These are phyloP conservation scores for Lamprotornis superbus DNA, from an alignment of 2,113 vertebrate species.

Conservation along the genomic window DNA sequence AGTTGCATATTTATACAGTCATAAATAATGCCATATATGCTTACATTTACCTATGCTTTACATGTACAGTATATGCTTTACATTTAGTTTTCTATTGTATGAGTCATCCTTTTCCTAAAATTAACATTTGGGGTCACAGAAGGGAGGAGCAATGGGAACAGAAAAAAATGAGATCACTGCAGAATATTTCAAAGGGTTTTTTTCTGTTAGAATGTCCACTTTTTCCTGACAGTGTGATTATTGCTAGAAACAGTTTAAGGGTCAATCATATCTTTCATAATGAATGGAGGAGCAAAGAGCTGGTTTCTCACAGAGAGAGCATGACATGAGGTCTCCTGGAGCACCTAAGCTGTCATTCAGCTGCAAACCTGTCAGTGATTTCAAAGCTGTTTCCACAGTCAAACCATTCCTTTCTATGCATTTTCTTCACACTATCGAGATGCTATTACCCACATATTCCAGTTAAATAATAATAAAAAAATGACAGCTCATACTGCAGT, in stretches of 20 bases:
- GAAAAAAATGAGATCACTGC: neutral
- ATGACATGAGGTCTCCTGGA: neutral
- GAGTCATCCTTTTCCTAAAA: neutral
- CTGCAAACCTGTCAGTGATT: neutral
- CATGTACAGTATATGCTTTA: neutral
- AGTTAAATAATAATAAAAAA: neutral
- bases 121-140: neutral
- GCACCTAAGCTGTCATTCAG: neutral
- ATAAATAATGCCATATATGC: neutral
- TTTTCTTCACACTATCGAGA: neutral
- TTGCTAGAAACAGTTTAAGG: neutral
- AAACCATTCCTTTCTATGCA: neutral
- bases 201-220: neutral
- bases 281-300: neutral
- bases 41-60: neutral
- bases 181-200: neutral
- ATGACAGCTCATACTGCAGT: neutral
- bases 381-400: neutral
- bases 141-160: neutral
- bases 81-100: neutral
- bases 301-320: neutral
- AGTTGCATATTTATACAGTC: neutral
- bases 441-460: neutral
- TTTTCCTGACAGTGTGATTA: neutral
- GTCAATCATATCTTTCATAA: neutral